Base-by-base conservation (phyloP, 2,113 vertebrate species). In the Austrofundulus limnaeus region DNA sequence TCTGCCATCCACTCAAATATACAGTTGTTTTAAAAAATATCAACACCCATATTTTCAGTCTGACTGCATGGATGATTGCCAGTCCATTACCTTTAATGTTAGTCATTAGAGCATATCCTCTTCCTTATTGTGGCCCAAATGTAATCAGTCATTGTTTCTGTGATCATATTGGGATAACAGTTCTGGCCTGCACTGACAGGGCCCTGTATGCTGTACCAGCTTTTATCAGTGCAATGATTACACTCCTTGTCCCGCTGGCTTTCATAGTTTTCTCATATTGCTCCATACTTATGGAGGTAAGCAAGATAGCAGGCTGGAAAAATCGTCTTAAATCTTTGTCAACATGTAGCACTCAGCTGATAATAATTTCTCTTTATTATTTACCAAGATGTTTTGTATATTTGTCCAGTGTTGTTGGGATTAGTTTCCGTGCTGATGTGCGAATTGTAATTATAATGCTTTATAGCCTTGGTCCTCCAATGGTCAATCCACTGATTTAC, bases 401-500 rank as follows among this genome's bases (percentile, higher is more conserved):
- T 61, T 50, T 90, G 45, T 58, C 77, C 14, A 77, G 57, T 21
- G 53, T 58, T 57, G 63, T 85, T 19, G 80, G 86, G 0, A 61
- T 90, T 16, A 50, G 0, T 14, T 84, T 85, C 51, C 85, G 54
- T 45, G 11, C 67, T 14, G 79, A 88, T 58, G 2, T 73, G 16
- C 59, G 83, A 21, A 68, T 90, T 28, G 39, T 75, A 8, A 70
- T 82, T 2, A 80, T 90, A 21, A 77, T 90, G 78, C 1, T 88
- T 37, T 90, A 88, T 11, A 87, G 84, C 53, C 67, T 89, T 13
- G 15, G 47, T 1, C 88, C 90, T 9, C 77, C 87, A 0, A 80
- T 91, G 81, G 43, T 89, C 19, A 89, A 89, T 55, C 88, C 87
- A 45, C 23, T 89, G 0, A 88, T 90, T 25, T 90, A 91, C 46